Base-by-base conservation (phyloP, 1,140 invertebrate genomes). In the Mactra quadrangularis region DNA sequence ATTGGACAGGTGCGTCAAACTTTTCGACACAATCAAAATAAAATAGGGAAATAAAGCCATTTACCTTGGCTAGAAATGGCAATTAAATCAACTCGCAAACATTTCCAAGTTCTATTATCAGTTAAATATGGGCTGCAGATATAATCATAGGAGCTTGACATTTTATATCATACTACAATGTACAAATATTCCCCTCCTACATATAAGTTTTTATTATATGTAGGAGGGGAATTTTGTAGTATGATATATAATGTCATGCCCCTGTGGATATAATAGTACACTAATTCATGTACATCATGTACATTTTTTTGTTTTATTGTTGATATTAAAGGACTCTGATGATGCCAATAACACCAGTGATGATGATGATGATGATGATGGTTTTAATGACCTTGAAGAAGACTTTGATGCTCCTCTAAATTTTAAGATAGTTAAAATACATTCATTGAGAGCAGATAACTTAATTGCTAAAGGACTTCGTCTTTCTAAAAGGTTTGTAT, bases 301-400 rank as follows among this genome's bases (percentile, higher is more conserved):
- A n/a, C n/a, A n/a, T n/a, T n/a, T n/a, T n/a, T n/a, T n/a, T n/a
- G 38, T 41, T 41, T 41, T 41, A 41, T 15, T 41, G 38, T 15
- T 7, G 15, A 41, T 41, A 6, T 41, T 41, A 41, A 7, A 41
- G 15, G 15, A 7, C 6, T 41, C 15, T 41, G 6, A 41, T 6
- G 60, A 64, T 64, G 35, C 35, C 2, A 35, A 64, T 22, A 35
- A 38, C 17, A 22, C n/a, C 13, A n/a, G 25, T 45, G 22, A 45
- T 2, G 62, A 68, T 29, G 35, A 47, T 25, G 62, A 66, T 25
- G 38, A 29, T 29, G 64, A 68, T 68, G 41, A 47, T 9, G 64
- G 29, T 19, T 50, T 41, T 9, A 68, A 27, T 50, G 64, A 68
- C 22, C 19, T 68, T 47, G 38, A 64, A 45, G 3, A 13, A 29